Evolutionary conservation across 2,888 invertebrate genomes (phyloP).

Genomic region (Lottia gigantea): DNA sequence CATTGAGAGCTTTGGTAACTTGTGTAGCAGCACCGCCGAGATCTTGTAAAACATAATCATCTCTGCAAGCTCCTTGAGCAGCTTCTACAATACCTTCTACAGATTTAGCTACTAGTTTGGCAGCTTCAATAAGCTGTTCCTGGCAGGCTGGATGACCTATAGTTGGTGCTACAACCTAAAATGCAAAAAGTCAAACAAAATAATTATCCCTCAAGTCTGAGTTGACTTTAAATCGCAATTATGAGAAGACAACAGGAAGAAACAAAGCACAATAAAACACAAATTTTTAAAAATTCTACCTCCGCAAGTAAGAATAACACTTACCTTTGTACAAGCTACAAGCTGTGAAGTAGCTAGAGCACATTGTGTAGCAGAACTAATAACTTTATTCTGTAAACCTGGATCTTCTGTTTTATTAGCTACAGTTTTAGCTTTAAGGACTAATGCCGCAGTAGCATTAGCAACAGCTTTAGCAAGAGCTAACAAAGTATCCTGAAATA

Average conservation of each 20-base stretch:
- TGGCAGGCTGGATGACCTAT: slow-evolving; percentile 75
- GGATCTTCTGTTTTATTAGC: slow-evolving; percentile 87
- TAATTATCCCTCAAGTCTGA: too few species aligned
- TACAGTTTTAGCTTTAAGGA: slow-evolving; percentile 95
- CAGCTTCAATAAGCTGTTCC: slow-evolving; percentile 91
- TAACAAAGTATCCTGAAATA: slow-evolving; percentile 83
- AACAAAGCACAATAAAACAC: background rate
- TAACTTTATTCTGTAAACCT: slow-evolving; percentile 85
- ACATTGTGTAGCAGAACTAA: slow-evolving; percentile 95
- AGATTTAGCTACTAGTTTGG: slow-evolving; percentile 90
- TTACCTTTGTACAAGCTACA: slow-evolving; percentile 93
- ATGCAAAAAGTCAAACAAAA: too few species aligned
- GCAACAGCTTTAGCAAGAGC: slow-evolving; percentile 97
- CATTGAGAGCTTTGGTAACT: slow-evolving; percentile 88
- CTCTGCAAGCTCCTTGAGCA: slow-evolving; percentile 74
- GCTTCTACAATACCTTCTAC: slow-evolving; percentile 88
- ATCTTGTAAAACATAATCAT: slow-evolving; percentile 78
- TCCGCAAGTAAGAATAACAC: slow-evolving; percentile 19
- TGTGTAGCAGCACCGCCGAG: slow-evolving; percentile 88
- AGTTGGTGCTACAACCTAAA: slow-evolving; percentile 74
- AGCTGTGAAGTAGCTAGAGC: slow-evolving; percentile 97
- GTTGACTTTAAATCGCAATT: too few species aligned
- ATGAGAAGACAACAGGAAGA: too few species aligned
- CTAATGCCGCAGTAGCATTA: slow-evolving; percentile 95
- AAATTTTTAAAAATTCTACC: background rate